Base-by-base conservation (phyloP, 2,113 vertebrate genomes). In the Sceloporus tristichus region DNA sequence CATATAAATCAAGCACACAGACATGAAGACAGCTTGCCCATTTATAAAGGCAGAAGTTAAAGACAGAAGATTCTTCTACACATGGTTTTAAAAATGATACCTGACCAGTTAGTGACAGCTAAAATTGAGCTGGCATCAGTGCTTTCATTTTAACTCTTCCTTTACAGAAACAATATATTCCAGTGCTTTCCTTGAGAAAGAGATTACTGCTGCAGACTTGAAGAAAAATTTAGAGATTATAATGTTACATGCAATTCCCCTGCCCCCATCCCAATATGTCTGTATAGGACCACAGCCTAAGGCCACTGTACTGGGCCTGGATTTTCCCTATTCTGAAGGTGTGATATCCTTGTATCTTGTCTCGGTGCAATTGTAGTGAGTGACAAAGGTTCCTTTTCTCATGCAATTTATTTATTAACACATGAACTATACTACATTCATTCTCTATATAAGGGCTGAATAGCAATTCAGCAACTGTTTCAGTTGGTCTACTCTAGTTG, bases 1-100 rank as follows among this genome's bases (percentile, higher is more conserved):
- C 59, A 89, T 85, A 89, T 78, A 91, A 92, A 87, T 88, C 74
- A 90, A 85, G 34, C 59, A 56, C 38, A 73, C 6, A 88, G 38
- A 84, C 79, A 10, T 5, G 29, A 86, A 85, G 10, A 38, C 38
- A 83, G 1, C 1, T 88, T 68, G 40, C 5, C 59, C 5, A 71
- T 84, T 87, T 86, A 84, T 25, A 90, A 38, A 87, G 70, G 5
- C 25, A 90, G 62, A 38, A 93, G 76, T 1, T 78, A 88, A 79
- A 40, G 48, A 87, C 25, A 56, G 82, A 84, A 92, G 38, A 19
- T 54, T 9, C 81, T 88, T 91, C 56, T 9, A 73, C 23, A 16
- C 0, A 29, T 9, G 65, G 71, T 82, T 66, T 85, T 66, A 78
- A 75, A 0, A 62, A 0, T 0, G 2, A 0, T 42, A 82, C 7